A percentile compares a stretch with the other conserved stretches of the same genome.
These are phyloP conservation scores for Amia ocellicauda DNA, from an alignment of 2,113 vertebrate genomes.

Conservation along the genomic window DNA sequence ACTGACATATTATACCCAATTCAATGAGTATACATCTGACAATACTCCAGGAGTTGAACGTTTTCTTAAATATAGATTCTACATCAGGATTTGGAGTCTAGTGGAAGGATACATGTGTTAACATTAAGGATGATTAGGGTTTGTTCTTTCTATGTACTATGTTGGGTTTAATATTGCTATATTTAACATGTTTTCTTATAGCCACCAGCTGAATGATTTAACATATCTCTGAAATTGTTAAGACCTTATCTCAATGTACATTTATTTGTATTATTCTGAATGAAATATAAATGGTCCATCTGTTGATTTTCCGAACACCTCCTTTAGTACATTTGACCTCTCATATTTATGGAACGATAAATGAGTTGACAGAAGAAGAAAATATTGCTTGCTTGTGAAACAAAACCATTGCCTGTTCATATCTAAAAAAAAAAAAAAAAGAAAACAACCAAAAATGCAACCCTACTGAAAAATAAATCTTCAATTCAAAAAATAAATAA, in stretches of 20 bases:
- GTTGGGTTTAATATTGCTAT: slow-evolving; percentile 21
- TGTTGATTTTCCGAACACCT: background rate
- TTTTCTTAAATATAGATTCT: slow-evolving; percentile 18
- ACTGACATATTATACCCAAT: no score
- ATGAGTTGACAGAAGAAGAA: slow-evolving; percentile 30
- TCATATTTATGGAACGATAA: slow-evolving; percentile 32
- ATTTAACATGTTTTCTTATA: slow-evolving; percentile 6
- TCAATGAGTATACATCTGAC: slow-evolving; percentile 10
- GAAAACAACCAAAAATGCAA: slow-evolving; percentile 54
- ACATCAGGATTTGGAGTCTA: background rate
- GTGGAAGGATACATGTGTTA: background rate
- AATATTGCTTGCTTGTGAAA: slow-evolving; percentile 61
- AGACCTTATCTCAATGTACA: background rate
- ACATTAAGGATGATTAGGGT: background rate
- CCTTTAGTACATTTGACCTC: background rate
- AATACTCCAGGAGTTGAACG: background rate
- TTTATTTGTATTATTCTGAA: background rate
- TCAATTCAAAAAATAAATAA: slow-evolving; percentile 71
- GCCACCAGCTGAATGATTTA: background rate
- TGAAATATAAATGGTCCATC: background rate
- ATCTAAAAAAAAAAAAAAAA: slow-evolving; percentile 43
- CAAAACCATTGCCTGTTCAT: slow-evolving; percentile 42
- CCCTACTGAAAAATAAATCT: slow-evolving; percentile 55
- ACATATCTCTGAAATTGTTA: background rate
- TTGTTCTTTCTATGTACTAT: background rate